Evolutionary conservation across 2,113 vertebrate genomes (phyloP), one percentile per base, ranked within the genome.

Genomic region (Pteruthius melanotis): DNA sequence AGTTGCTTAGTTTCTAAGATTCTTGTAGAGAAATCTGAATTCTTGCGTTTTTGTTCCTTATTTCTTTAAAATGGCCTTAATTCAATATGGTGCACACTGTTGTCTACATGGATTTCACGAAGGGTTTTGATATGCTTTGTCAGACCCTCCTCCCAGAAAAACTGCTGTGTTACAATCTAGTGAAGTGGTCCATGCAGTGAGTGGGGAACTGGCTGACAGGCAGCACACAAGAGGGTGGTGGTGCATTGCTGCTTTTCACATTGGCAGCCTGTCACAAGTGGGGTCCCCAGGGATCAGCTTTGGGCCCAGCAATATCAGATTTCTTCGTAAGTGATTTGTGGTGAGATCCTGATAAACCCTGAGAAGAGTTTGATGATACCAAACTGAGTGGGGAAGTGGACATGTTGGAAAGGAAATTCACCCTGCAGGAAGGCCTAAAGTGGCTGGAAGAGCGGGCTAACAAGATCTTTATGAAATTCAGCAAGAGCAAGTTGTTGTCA

Each of bases 31-130:
- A 76, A 69, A 27, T 49, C 10, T 50, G 33, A 80, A 54, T 83
- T 89, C 20, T 56, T 70, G 21, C 19, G 19, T 30, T 93, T 93
- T 76, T 82, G 45, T 87, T 83, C 50, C 40, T 89, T 31, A 18
- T 84, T 89, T 95, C n/a, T 93, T 96, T 90, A 80, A 93, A 91
- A 87, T 87, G 8, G 45, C 40, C 70, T 61, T 87, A 91, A 82
- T 87, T 83, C 79, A 89, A 31, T 17, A 3, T 54, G 59, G 60
- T 80, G 30, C 33, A 28, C 30, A 31, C 20, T 65, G 3, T 60
- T 54, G 6, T 40, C 53, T 53, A 9, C 28, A 10, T 77, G 39
- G 8, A 30, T 53, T 70, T 79, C 13, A 54, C 4, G n/a, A 10
- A 5, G 20, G 30, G 10, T 54, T 79, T 61, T 70, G 24, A 7